Base-by-base conservation (phyloP, 2,888 invertebrate species). In the Cheilosia impressa region DNA sequence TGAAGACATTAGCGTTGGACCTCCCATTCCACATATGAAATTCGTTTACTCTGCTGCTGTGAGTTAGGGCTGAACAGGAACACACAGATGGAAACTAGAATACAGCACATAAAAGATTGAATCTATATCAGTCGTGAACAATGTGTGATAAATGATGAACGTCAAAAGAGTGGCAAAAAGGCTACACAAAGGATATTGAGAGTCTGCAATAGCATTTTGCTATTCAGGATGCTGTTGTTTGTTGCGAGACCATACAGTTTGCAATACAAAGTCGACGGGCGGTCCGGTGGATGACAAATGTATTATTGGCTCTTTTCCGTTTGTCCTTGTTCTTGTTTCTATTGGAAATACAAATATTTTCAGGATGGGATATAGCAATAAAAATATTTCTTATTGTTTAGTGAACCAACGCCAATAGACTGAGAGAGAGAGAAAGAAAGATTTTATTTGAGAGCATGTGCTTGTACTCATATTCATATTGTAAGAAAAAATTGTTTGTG, bases 71-170 rank as follows among this genome's bases (percentile, higher is more conserved):
- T 13, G 41, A 15, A 43, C 9, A 47, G 41, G 55, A 73, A 68
- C 68, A 79, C 73, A 79, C 73, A 83, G 72, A 82, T 83, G 66
- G 65, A 69, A 69, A 69, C 34, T 41, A 57, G 68, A 45, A 84
- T 69, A 47, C 50, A 71, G 60, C 24, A 50, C 34, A 79, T 57
- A 71, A 60, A 69, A 58, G 73, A 75, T 71, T 72, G 65, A 83
- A 79, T 79, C 68, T 60, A 52, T 78, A 78, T 65, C 80, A 83
- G 53, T 66, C 45, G 15, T 47, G 31, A 83, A 66, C 73, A 58
- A 78, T 72, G 79, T 79, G 80, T 84, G 80, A 84, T 84, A 84
- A 84, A 84, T 84, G 84, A 84, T 80, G 69, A 69, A 84, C 53
- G 80, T 52, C 63, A 75, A 7, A 24, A 71, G 41, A 69, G 47